Percentiles rank a stretch among this genome's conserved stretches.
These are phyloP conservation scores for Callionymus lyra DNA, from an alignment of 2,113 vertebrate species.

Conservation along the genomic window DNA sequence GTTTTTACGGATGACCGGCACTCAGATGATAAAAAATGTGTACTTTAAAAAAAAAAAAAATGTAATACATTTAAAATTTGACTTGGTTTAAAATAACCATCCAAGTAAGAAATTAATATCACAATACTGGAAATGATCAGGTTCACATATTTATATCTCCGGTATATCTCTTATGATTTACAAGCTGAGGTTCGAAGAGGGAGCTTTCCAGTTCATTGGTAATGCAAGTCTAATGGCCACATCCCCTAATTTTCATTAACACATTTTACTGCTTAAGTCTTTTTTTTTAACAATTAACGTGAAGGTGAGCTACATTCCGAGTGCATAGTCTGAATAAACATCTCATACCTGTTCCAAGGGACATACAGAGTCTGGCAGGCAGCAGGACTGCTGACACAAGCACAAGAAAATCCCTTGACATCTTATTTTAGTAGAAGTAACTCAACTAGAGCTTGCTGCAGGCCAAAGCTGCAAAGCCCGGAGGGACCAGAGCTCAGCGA, in stretches of 20 bases:
- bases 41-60: too few relatives aligned
- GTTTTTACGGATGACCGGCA: too few relatives aligned
- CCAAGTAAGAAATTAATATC: too few relatives aligned
- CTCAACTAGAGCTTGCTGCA: slow-evolving; percentile 28
- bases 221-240: neutral
- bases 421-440: slow-evolving; percentile 59
- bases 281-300: slow-evolving; percentile 11
- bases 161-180: too few relatives aligned
- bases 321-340: slow-evolving; percentile 34
- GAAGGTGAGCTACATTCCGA: slow-evolving; percentile 21
- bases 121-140: too few relatives aligned
- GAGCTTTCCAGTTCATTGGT: too few relatives aligned
- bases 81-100: too few relatives aligned
- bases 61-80: too few relatives aligned
- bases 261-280: slow-evolving; percentile 2
- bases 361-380: slow-evolving; percentile 33
- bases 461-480: slow-evolving; percentile 29
- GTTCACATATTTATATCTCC: too few relatives aligned
- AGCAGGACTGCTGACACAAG: slow-evolving; percentile 45
- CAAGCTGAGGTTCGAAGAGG: too few relatives aligned
- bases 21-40: too few relatives aligned
- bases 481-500: slow-evolving; percentile 39
- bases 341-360: slow-evolving; percentile 44
- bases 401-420: slow-evolving; percentile 40
- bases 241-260: neutral